Base-by-base conservation (phyloP, 2,113 vertebrate genomes). In the Perccottus glenii region DNA sequence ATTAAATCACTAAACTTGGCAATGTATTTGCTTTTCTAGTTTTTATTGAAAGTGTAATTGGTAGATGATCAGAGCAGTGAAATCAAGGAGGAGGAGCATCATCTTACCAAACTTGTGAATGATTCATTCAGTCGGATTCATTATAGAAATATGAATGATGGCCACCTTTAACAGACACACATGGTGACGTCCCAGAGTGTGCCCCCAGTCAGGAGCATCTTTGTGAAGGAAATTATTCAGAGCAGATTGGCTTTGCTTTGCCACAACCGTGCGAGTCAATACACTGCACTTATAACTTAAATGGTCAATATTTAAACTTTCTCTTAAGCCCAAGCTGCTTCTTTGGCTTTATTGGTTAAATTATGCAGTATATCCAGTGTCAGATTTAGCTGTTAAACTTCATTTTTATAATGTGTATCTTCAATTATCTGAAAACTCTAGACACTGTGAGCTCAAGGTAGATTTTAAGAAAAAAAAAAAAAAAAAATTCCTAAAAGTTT, bases 101-200 rank as follows among this genome's bases (percentile, higher is more conserved):
- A 2, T 47, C 40, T n/a, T 35, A 58, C 27, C 36, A 61, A 77
- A 80, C 40, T 19, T 68, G 47, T 82, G 83, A 87, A 76, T 85
- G 81, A 90, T 64, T 87, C 83, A 83, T 77, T 84, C 71, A 83
- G 68, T n/a, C 10, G 64, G 75, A 85, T 79, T 84, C 83, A 86
- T 15, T 60, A 49, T 69, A 47, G 48, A 69, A 70, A 71, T 14
- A 64, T 83, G 79, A 83, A 57, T 80, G 78, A 78, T 68, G 50
- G 27, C 45, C 50, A 49, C 52, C 12, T 9, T 1, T 1, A 36
- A 60, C 0, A 8, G 35, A 63, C 53, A 57, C 11, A 27, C 59
- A 52, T 35, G 38, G 1, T 40, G 67, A 65, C 32, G 60, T 63
- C 19, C 14, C 43, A 9, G 36, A 53, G 11, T 40, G 46, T 47